Conservation (phyloP, 2,113 vertebrate genomes). For the Physeter macrocephalus region DNA sequence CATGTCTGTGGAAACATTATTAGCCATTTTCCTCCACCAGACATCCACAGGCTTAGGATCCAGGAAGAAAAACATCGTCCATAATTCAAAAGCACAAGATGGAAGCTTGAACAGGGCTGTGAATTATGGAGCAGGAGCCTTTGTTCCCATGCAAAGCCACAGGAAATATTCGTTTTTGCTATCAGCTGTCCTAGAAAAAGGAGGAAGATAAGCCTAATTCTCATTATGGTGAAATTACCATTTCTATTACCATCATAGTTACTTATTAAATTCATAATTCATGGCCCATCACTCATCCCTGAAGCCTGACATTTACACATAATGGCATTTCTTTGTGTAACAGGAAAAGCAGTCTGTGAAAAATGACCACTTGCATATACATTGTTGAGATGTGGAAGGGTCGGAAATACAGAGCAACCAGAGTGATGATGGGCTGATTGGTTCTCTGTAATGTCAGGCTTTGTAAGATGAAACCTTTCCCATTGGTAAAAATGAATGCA, state of each 20-base stretch:
- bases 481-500: neutral
- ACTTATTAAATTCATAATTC: neutral
- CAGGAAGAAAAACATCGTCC: conserved; percentile 3
- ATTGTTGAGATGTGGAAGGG: neutral
- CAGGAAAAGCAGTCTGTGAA: neutral
- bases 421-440: neutral
- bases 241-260: neutral
- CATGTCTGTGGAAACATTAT: neutral
- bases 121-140: conserved; percentile 1
- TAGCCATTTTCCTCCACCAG: conserved; percentile 12
- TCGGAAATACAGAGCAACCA: neutral
- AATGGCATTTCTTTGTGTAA: neutral
- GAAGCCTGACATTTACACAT: neutral
- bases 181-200: neutral
- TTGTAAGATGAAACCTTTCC: neutral
- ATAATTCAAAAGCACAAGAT: conserved; percentile 39
- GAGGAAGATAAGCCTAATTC: neutral
- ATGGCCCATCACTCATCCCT: neutral
- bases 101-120: neutral
- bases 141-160: neutral
- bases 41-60: neutral
- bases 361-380: neutral
- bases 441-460: neutral
- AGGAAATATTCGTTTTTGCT: neutral
- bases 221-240: neutral